A percentile compares a stretch with the other conserved stretches of the same genome.
phyloP scores from a whole-genome alignment of 92 coral and sea anemone genomes.

The Muricea muricata region DNA sequence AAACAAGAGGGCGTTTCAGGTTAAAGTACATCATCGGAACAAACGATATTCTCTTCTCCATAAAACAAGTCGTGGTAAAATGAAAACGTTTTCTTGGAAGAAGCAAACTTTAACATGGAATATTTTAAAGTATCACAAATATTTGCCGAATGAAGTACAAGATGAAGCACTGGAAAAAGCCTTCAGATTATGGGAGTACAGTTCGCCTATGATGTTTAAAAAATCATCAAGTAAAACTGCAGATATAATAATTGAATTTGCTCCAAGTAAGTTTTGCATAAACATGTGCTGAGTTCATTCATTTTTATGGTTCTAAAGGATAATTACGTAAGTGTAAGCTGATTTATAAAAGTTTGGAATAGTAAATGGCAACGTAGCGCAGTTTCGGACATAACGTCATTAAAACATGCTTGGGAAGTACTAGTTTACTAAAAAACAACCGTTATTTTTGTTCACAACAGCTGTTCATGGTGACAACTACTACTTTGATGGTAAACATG shows the following conservation, averaged over 20 bases:
- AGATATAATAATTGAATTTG: constrained; percentile 56
- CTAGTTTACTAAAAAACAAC: background rate
- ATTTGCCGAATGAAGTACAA: background rate
- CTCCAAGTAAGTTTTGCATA: constrained; percentile 21
- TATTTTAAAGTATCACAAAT: constrained; percentile 11
- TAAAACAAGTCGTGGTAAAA: background rate
- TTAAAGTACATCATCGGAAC: constrained; percentile 10
- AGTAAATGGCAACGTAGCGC: no score
- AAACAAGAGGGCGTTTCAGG: background rate
- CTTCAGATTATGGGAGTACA: constrained; percentile 24
- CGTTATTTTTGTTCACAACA: background rate
- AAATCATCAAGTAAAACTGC: constrained; percentile 72
- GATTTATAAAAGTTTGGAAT: no score
- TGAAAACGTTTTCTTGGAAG: constrained; percentile 25
- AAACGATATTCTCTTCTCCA: constrained; percentile 54
- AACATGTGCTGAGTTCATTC: no score
- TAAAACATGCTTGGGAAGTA: no score
- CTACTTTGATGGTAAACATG: constrained; percentile 74
- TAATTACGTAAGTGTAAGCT: no score
- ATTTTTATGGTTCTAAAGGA: no score
- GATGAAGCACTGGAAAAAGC: constrained; percentile 12
- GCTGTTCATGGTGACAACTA: constrained; percentile 59
- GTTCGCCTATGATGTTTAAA: constrained; percentile 21
- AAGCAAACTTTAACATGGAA: constrained; percentile 59
- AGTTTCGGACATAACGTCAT: no score